Evolutionary conservation across 2,888 invertebrate genomes (phyloP), one percentile per base, ranked within the genome.

Genomic region (Ptilodon capucinus): DNA sequence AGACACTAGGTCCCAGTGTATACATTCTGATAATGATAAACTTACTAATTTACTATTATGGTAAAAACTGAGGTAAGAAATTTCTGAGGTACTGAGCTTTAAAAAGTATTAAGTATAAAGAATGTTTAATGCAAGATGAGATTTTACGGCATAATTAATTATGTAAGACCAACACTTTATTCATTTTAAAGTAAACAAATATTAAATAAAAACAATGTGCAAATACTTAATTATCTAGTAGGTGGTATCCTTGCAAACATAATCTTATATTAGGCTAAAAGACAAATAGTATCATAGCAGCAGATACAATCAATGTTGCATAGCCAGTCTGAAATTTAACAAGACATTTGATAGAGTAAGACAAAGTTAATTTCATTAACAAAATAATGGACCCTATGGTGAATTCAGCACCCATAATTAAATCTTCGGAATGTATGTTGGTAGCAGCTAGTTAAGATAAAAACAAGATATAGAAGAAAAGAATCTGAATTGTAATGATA

Each of bases 151-250:
- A 13, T 34, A 34, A 16, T 34, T 34, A 34, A 16, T 34, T 34
- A 13, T 34, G 23, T 28, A 28, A 28, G 35, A 18, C 35, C 17
- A 35, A 35, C 8, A 16, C 11, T 16, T n/a, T n/a, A n/a, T n/a
- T n/a, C n/a, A n/a, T n/a, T 35, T 17, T 8, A 34, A 18, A 11
- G 16, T 17, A 34, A 34, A 34, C 2, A 7, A 35, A 13, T 14
- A 17, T 8, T 35, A 17, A 35, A 35, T 17, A 17, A 17, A 35
- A 35, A 35, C 35, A 32, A 32, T 13, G 17, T 17, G 35, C 35
- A 35, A 11, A 34, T 41, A 25, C 21, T 38, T 40, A 42, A 34
- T 34, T 2, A 21, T 18, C 34, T 46, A 51, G 34, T 44, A 44
- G 35, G 35, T 35, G 16, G 35, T 35, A 8, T 35, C 35, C 17